These are phyloP conservation scores for Drosophila kokeensis DNA, from an alignment of 2,888 invertebrate species.

Conservation along the genomic window DNA sequence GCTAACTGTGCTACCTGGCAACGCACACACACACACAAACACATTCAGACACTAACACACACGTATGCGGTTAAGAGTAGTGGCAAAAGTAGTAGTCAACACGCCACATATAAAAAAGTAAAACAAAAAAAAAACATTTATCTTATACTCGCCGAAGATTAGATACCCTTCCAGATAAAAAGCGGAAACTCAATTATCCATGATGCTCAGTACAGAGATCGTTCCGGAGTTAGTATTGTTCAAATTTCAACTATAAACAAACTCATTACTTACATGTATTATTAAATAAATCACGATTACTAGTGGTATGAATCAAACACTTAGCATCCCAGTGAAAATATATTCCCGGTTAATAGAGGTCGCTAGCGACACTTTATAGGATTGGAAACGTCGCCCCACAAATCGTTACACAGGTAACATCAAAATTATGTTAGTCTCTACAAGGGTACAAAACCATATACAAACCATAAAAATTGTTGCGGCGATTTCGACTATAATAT, in stretches of 20 bases:
- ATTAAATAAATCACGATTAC: not conserved
- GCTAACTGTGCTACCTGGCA: slow-evolving; percentile 55
- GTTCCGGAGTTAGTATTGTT: not conserved
- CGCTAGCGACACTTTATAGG: not conserved
- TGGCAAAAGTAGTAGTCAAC: slow-evolving; percentile 69
- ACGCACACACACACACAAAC: slow-evolving; percentile 31
- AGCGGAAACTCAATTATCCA: not conserved
- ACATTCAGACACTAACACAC: slow-evolving; percentile 35
- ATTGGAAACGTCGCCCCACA: not conserved
- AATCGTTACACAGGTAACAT: not conserved
- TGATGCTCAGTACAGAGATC: not conserved
- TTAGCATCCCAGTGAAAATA: not conserved
- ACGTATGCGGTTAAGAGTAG: slow-evolving; percentile 72
- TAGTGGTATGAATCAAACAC: not conserved
- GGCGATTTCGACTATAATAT: not conserved
- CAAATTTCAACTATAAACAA: not conserved
- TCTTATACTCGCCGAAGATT: not conserved
- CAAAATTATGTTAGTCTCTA: no score
- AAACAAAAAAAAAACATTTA: not conserved
- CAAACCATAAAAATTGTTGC: slow-evolving; percentile 9
- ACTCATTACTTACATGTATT: not conserved
- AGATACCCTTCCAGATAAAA: not conserved
- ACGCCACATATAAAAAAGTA: slow-evolving; percentile 34
- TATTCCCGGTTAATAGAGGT: not conserved
- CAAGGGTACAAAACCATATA: not conserved